Evolutionary conservation across 2,113 vertebrate species (phyloP).

Genomic region (Phrynocephalus versicolor): DNA sequence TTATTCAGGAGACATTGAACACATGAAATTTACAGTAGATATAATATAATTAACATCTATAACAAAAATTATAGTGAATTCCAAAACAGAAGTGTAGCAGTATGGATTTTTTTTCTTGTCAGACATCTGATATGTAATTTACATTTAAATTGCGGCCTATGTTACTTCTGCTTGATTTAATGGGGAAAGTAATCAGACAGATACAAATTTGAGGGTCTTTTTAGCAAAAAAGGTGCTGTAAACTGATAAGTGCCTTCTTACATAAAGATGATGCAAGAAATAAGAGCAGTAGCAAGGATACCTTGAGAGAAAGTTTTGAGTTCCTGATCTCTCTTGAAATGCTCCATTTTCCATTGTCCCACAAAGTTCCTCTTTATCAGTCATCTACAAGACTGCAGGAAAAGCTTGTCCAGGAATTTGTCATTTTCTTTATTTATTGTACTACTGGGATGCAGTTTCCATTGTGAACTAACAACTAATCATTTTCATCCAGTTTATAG

Average conservation of each 20-base stretch:
- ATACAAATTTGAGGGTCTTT: conserved; percentile 14
- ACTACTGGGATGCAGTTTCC: background rate
- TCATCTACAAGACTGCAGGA: background rate
- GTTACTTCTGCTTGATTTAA: conserved; percentile 18
- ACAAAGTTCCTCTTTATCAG: background rate
- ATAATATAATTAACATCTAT: background rate
- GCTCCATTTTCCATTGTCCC: background rate
- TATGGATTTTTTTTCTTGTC: background rate
- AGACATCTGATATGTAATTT: conserved; percentile 9
- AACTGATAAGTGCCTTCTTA: background rate
- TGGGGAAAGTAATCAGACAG: conserved; percentile 21
- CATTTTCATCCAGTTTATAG: background rate
- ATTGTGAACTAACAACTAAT: background rate
- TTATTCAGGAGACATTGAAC: background rate
- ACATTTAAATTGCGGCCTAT: conserved; percentile 15
- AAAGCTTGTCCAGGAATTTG: background rate
- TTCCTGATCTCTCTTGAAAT: background rate
- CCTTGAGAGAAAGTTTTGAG: background rate
- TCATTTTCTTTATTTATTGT: background rate
- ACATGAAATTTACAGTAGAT: background rate
- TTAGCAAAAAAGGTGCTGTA: background rate
- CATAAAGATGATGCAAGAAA: background rate
- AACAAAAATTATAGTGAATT: background rate
- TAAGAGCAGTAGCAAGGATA: background rate
- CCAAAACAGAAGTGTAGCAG: background rate